Base-by-base conservation (phyloP, 2,113 vertebrate genomes). In the Pardalotus punctatus region DNA sequence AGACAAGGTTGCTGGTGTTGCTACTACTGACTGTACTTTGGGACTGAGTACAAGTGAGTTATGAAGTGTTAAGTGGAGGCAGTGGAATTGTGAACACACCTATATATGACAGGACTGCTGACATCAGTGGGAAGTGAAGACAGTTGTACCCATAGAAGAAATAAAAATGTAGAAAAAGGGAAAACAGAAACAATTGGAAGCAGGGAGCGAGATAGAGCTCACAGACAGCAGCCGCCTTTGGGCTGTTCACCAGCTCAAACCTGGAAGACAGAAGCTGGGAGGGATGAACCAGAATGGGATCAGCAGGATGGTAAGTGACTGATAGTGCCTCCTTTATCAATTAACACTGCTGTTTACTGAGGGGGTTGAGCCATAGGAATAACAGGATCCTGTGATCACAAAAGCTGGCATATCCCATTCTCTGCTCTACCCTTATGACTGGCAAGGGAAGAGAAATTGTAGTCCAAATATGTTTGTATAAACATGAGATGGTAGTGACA, bases 51-150 rank as follows among this genome's bases (percentile, higher is more conserved):
- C 20, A 6, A 93, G 74, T 94, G 93, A 97, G 86, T 96, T 95
- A 96, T 90, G 90, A 76, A 76, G 94, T 95, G 94, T 64, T 92
- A 96, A 96, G 88, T 86, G 94, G 88, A 96, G 66, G 82, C 90
- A 92, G 92, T 88, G 90, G 90, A 90, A 93, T 93, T 92, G 86
- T 88, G 93, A 96, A 90, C 92, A 72, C 96, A 96, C 95, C 95
- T 95, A 88, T 76, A 25, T 50, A 38, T 67, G 96, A 90, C 85
- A 96, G 90, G 82, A 76, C 84, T 88, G 86, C 95, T 95, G 96
- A 97, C 96, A 95, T 96, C 93, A 94, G 83, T 95, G 94, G 86
- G 94, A 96, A 95, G 86, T 51, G 73, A 95, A 90, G 96, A 96
- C 92, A 94, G 86, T 96, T 91, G 96, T 93, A 92, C 92, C 96